These are phyloP conservation scores for Octomys mimax DNA, from an alignment of 2,797 vertebrate genomes.

Conservation along the genomic window DNA sequence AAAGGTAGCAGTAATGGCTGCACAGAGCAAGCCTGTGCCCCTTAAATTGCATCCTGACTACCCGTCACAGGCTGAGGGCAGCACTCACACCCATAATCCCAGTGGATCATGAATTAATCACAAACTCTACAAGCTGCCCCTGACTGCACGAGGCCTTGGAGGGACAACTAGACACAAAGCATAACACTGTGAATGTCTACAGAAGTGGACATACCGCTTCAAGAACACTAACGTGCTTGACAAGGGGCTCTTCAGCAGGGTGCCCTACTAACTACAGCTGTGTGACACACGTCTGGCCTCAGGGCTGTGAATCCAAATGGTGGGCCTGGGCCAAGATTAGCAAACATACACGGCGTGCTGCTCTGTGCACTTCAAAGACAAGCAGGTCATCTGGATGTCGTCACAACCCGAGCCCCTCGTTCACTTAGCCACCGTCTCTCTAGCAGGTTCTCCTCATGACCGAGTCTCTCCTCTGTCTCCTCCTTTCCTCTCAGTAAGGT, in stretches of 20 bases:
- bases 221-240: neutral
- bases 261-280: neutral
- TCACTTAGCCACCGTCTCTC: conserved; percentile 5
- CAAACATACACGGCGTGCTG: neutral
- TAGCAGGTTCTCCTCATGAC: neutral
- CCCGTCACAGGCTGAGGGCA: too few species aligned
- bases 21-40: too few species aligned
- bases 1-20: too few species aligned
- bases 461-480: neutral
- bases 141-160: too few species aligned
- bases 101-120: too few species aligned
- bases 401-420: neutral
- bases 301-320: neutral
- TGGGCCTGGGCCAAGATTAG: neutral
- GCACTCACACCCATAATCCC: too few species aligned
- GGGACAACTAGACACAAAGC: too few species aligned
- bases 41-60: too few species aligned
- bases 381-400: neutral
- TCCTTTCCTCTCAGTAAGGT: neutral
- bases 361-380: neutral
- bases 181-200: neutral
- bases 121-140: too few species aligned
- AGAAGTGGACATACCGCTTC: neutral
- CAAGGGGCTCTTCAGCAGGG: neutral
- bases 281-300: neutral